Percentiles rank a stretch among this genome's conserved stretches.
These are phyloP conservation scores for Emydoidea blandingii DNA, from an alignment of 2,797 vertebrate genomes.

Conservation along the genomic window DNA sequence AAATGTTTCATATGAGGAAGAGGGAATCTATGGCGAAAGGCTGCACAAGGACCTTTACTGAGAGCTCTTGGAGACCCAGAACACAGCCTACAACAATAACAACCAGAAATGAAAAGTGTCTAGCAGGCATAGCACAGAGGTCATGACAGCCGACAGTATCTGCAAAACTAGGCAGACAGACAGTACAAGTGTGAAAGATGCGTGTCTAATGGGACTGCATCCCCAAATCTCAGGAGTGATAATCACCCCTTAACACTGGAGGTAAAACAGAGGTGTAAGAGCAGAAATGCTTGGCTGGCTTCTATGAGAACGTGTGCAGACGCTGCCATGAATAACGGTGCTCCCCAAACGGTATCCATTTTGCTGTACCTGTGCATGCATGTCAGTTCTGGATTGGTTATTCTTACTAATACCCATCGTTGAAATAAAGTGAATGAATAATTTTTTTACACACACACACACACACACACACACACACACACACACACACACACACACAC, in stretches of 20 bases:
- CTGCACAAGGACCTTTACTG: conserved; percentile 24
- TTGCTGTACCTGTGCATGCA: accelerated
- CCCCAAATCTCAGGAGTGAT: background rate
- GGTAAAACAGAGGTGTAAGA: conserved; percentile 33
- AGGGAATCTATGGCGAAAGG: background rate
- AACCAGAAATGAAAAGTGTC: background rate
- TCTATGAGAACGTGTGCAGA: accelerated
- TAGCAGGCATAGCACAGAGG: background rate
- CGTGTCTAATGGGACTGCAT: background rate
- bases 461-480: no score
- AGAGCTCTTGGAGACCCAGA: conserved; percentile 4
- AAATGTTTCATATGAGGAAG: background rate
- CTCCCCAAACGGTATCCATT: background rate
- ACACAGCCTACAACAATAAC: accelerated
- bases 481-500: background rate
- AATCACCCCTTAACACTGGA: background rate
- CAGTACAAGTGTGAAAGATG: background rate
- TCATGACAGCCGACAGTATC: background rate
- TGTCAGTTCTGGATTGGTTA: background rate
- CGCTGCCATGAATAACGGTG: background rate
- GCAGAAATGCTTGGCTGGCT: conserved; percentile 31
- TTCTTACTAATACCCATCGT: background rate
- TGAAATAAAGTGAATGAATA: background rate
- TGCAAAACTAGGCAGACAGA: background rate
- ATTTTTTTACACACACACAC: background rate